Base-by-base conservation (phyloP, 2,797 vertebrate species). In the Setipinna tenuifilis region DNA sequence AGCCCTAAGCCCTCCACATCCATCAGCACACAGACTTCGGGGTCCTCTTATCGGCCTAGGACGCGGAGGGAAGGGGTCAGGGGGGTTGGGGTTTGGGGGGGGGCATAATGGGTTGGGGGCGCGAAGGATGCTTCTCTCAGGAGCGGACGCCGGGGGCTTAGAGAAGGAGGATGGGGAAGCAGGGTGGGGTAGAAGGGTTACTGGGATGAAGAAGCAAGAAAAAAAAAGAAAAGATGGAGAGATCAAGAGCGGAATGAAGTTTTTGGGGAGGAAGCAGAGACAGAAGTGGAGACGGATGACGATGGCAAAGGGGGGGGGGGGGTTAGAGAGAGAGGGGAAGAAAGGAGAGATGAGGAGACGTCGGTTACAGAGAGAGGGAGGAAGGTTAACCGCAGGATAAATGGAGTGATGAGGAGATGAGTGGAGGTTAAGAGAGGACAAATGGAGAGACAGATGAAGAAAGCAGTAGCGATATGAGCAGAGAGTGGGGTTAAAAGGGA, bases 1-100 rank as follows among this genome's bases (percentile, higher is more conserved):
- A 87, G 58, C n/a, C 50, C 84, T 89, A 87, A 90, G 88, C 88
- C 88, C 57, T 58, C 82, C 83, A 78, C 71, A 91, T 90, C 75
- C 87, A 82, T 91, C 83, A 90, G 84, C 83, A 85, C 87, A 84
- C 87, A 87, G 87, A 88, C 86, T 58, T 21, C 14, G 28, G 65
- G 82, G 83, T 86, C 23, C 61, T 82, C 84, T 84, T 85, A 84
- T 87, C 87, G 28, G 58, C 80, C 82, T 84, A 82, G 21, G 71
- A 10, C 2, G 71, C 7, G 71, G 71, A 78, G 35, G 71, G 17
- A 78, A 71, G 68, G 68, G 31, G 31, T 28, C 0, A 14, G 85
- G 46, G 62, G 46, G 44, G 35, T 75, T 12, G 35, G 62, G 84
- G 3, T 58, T 75, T 83, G 84, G 61, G 16, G n/a, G 28, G 80